A percentile compares a stretch with the other conserved stretches of the same genome.
Evolutionary conservation across 2,113 vertebrate species (phyloP).

Genomic region (Sylvicapra grimmia): DNA sequence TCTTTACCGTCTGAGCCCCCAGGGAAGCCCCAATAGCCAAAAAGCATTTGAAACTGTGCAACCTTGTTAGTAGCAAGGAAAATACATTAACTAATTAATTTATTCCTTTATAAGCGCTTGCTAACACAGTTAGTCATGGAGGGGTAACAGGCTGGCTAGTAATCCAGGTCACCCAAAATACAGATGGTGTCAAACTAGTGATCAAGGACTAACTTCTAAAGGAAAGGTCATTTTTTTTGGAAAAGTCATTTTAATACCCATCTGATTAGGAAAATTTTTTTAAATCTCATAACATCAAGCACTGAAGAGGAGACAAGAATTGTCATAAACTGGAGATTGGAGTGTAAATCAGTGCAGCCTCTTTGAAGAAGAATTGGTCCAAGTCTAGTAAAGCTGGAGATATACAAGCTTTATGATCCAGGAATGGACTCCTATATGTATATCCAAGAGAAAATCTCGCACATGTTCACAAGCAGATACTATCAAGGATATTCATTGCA

Average conservation of each 20-base stretch:
- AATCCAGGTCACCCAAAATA: background rate
- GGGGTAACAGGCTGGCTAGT: background rate
- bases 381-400: background rate
- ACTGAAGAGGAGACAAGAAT: background rate
- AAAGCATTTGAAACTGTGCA: background rate
- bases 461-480: too few species aligned
- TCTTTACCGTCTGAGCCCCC: background rate
- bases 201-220: background rate
- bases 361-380: background rate
- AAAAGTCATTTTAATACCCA: background rate
- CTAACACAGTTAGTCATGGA: background rate
- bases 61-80: constrained; percentile 15
- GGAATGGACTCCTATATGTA: background rate
- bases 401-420: background rate
- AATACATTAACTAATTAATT: background rate
- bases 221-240: background rate
- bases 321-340: background rate
- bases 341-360: background rate
- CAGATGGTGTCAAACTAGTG: background rate
- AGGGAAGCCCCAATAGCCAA: background rate
- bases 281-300: background rate
- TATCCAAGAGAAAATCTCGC: background rate
- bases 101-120: background rate
- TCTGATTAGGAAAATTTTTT: background rate
- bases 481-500: too few species aligned